Conservation (phyloP, 2,113 vertebrate genomes). For the Tetraodon nigroviridis region DNA sequence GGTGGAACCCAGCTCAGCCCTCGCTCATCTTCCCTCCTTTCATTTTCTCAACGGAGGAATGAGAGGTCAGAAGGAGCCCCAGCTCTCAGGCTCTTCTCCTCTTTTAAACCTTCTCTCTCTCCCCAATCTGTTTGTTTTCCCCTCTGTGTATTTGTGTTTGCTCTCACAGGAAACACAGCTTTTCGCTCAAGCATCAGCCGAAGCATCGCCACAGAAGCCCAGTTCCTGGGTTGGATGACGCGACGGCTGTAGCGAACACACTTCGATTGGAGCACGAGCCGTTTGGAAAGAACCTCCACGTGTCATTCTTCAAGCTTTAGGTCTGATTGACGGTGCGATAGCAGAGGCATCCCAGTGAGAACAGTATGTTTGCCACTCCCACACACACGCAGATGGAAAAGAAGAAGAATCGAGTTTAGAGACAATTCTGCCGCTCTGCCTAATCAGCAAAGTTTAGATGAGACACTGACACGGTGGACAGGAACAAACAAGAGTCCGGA, state of each 20-base stretch:
- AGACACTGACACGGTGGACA: slow-evolving; percentile 29
- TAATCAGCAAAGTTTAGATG: slow-evolving; percentile 49
- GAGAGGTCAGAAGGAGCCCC: slow-evolving; percentile 36
- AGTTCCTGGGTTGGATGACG: slow-evolving; percentile 10
- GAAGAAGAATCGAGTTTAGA: slow-evolving; percentile 36
- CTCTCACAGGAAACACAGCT: not conserved
- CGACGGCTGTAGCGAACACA: not conserved
- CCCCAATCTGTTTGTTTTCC: slow-evolving; percentile 18
- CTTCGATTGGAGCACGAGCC: not conserved
- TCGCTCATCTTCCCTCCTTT: slow-evolving; percentile 47
- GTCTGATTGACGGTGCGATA: not conserved
- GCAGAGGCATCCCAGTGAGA: slow-evolving; percentile 12
- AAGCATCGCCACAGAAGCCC: slow-evolving; percentile 7
- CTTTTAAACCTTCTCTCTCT: slow-evolving; percentile 2
- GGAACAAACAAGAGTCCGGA: slow-evolving; percentile 1
- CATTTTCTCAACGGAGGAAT: slow-evolving; percentile 38
- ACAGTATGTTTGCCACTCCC: slow-evolving; percentile 19
- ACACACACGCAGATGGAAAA: slow-evolving; percentile 16
- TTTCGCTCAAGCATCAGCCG: slow-evolving; percentile 23
- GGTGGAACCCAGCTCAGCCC: slow-evolving; percentile 53
- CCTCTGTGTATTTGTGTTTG: slow-evolving; percentile 19
- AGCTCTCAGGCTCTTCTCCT: slow-evolving; percentile 21
- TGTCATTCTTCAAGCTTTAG: not conserved
- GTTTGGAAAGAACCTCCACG: not conserved
- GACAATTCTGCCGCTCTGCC: slow-evolving; percentile 40